These are phyloP conservation scores for Lithophane leautieri DNA, from an alignment of 2,888 invertebrate species.

Conservation along the genomic window DNA sequence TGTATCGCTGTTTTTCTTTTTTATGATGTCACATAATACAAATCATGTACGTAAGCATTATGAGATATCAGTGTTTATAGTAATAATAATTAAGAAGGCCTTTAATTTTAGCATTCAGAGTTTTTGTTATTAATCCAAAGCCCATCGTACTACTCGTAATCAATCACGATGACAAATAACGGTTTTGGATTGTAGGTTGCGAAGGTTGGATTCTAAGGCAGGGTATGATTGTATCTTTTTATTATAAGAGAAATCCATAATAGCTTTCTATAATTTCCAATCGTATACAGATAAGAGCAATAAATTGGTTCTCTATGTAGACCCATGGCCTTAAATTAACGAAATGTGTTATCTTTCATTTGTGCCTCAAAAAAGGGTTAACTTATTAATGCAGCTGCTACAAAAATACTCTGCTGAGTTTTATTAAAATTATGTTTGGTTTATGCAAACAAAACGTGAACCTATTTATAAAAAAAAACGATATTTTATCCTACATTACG, in stretches of 20 bases:
- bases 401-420: neutral
- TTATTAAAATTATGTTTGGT: neutral
- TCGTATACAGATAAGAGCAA: neutral
- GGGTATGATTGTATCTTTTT: neutral
- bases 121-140: neutral
- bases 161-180: neutral
- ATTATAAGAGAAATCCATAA: neutral
- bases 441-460: neutral
- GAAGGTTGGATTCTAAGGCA: too few relatives aligned
- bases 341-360: neutral
- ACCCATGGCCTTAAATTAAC: neutral
- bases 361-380: neutral
- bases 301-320: too few relatives aligned
- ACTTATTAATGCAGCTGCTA: neutral
- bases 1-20: constrained; percentile 44
- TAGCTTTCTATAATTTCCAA: neutral
- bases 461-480: neutral
- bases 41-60: neutral
- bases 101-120: neutral
- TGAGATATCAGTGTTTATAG: neutral
- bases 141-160: too few relatives aligned
- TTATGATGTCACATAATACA: constrained; percentile 25
- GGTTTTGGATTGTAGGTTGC: neutral
- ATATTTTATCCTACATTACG: neutral
- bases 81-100: too few relatives aligned